Base-by-base conservation (phyloP, 2,888 invertebrate species). In the Rotaria socialis region DNA sequence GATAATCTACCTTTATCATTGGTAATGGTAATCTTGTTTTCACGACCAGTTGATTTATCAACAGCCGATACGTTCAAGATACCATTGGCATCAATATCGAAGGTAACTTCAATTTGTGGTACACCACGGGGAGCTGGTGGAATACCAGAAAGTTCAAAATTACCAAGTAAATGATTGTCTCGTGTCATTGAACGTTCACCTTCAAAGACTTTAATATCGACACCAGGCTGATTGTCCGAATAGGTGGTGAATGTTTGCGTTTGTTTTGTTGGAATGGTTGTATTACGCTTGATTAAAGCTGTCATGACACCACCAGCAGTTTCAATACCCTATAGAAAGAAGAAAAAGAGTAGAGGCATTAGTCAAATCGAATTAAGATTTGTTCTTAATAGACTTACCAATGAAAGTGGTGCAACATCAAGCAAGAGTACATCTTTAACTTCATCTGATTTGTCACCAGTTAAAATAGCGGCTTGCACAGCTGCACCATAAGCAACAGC, bases 191-290 rank as follows among this genome's bases (percentile, higher is more conserved):
- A 90, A 87, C 91, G 89, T 88, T 91, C 91, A 84, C 91, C 91
- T 87, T 91, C 91, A 87, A 89, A 91, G 6, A 91, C 91, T 89
- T 89, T 93, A 88, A 96, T 96, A 89, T 95, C 93, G 88, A 96
- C 96, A 89, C 96, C 97, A 74, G 97, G 97, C 91, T 98, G 98
- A 92, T 98, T 98, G 92, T 98, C 97, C 0, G 96, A 95, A 92
- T 96, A 97, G 7, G 97, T 97, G 89, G 96, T 96, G 93, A 97
- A 97, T 56, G 95, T 96, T 91, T 97, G 96, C 0, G 96, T 96
- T 92, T 96, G 96, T 92, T 97, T 97, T 87, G 96, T 96, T 87
- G 97, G 97, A 91, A 97, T 97, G 90, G 96, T 96, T 50, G 96
- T 96, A 93, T 97, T 99, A 87, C 97, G 94, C 92, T 97, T 96